These are phyloP conservation scores for Drosophila pectinifera DNA, from an alignment of 1,140 invertebrate genomes.

Conservation along the genomic window DNA sequence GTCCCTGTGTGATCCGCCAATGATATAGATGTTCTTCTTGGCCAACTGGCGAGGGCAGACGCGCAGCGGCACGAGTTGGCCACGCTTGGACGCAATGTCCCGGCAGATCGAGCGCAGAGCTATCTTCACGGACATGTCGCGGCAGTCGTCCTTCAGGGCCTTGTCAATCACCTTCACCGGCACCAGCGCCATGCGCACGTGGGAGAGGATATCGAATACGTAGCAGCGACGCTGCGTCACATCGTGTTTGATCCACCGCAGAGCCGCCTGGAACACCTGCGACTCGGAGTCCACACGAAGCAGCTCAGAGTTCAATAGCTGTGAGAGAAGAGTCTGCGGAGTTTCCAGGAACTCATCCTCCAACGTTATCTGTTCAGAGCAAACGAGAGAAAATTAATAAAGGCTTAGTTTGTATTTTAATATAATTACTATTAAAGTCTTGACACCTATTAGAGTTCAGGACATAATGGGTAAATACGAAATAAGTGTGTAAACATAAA, in stretches of 20 bases:
- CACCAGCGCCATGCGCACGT: slow-evolving; percentile 94
- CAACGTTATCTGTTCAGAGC: slow-evolving; percentile 85
- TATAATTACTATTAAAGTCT: too few species aligned
- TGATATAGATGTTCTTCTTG: slow-evolving; percentile 95
- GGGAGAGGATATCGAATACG: slow-evolving; percentile 94
- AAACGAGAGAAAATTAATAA: too few species aligned
- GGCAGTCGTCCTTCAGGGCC: slow-evolving; percentile 91
- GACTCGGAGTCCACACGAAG: slow-evolving; percentile 96
- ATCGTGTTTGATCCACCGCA: slow-evolving; percentile 96
- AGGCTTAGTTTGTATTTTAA: too few species aligned
- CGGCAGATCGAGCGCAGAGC: slow-evolving; percentile 92
- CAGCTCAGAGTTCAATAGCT: slow-evolving; percentile 94
- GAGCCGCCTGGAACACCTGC: slow-evolving; percentile 95
- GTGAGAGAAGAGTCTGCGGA: slow-evolving; percentile 91
- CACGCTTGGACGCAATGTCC: slow-evolving; percentile 92
- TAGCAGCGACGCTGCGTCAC: slow-evolving; percentile 91
- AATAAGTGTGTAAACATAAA: too few species aligned
- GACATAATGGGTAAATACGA: too few species aligned
- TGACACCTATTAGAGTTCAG: too few species aligned
- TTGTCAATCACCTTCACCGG: slow-evolving; percentile 92
- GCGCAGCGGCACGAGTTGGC: slow-evolving; percentile 90
- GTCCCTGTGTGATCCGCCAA: slow-evolving; percentile 94
- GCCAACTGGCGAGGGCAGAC: slow-evolving; percentile 92
- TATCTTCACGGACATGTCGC: slow-evolving; percentile 92
- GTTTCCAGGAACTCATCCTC: slow-evolving; percentile 97